A percentile compares a stretch with the other conserved stretches of the same genome.
phyloP scores from a whole-genome alignment of 2,113 vertebrate species.

The Nesoenas mayeri region DNA sequence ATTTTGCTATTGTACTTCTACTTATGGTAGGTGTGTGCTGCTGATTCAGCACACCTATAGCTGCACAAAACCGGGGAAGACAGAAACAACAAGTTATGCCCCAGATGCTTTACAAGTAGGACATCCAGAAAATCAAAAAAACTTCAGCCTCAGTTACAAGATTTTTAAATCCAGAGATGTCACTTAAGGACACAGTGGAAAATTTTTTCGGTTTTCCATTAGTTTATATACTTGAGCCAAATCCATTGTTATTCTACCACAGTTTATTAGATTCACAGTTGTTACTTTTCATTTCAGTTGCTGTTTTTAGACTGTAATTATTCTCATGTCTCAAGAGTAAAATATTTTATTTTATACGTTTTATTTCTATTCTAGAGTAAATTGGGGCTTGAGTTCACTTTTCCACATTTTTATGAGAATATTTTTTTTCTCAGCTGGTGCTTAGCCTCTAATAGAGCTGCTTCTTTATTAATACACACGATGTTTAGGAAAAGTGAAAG shows the following conservation, averaged over 20 bases:
- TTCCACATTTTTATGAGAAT: neutral
- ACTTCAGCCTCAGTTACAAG: neutral
- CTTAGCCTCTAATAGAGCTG: neutral
- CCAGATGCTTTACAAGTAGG: neutral
- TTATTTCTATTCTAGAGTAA: neutral
- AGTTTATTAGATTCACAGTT: conserved; percentile 30
- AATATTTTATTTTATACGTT: neutral
- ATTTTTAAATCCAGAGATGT: neutral
- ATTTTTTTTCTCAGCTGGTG: neutral
- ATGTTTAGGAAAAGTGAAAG: neutral
- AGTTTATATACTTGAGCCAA: conserved; percentile 13
- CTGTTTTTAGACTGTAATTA: conserved; percentile 12
- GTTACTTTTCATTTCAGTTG: conserved; percentile 4
- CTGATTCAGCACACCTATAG: neutral
- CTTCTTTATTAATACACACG: neutral
- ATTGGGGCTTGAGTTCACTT: neutral
- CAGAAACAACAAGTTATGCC: neutral
- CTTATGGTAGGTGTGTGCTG: neutral
- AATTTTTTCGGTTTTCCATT: conserved; percentile 31
- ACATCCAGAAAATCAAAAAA: neutral
- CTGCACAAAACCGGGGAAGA: neutral
- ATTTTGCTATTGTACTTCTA: neutral
- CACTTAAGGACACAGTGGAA: conserved; percentile 41
- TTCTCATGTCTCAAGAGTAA: neutral
- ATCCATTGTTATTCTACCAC: neutral